These are phyloP conservation scores for Anagyrus pseudococci DNA, from an alignment of 2,888 invertebrate genomes.

Conservation along the genomic window DNA sequence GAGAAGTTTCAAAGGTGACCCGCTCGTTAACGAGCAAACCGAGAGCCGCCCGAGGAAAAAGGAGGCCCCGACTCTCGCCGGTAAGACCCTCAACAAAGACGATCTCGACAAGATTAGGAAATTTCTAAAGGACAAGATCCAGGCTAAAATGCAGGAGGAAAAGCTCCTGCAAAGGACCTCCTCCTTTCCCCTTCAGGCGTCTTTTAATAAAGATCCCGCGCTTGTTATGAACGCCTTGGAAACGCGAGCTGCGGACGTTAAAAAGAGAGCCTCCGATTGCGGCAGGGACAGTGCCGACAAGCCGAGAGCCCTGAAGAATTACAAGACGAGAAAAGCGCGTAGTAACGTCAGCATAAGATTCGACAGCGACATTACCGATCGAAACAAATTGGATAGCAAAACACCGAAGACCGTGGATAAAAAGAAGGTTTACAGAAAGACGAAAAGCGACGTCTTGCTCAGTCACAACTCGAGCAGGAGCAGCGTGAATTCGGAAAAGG, in stretches of 20 bases:
- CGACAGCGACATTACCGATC: slow-evolving; percentile 8
- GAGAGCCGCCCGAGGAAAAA: background rate
- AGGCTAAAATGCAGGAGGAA: slow-evolving; percentile 48
- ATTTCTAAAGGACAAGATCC: slow-evolving; percentile 48
- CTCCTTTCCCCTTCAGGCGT: slow-evolving; percentile 10
- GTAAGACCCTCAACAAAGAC: slow-evolving; percentile 31
- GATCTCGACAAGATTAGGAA: slow-evolving; percentile 46
- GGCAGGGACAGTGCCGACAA: slow-evolving; percentile 6
- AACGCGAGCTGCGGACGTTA: slow-evolving; percentile 32
- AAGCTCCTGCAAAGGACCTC: slow-evolving; percentile 7
- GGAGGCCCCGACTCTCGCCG: background rate
- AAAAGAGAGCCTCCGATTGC: slow-evolving; percentile 46
- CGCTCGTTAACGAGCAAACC: background rate
- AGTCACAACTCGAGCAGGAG: slow-evolving; percentile 39
- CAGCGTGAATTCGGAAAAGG: slow-evolving; percentile 44
- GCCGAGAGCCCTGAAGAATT: slow-evolving; percentile 37
- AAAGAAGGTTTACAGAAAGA: slow-evolving; percentile 51
- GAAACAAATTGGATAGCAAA: slow-evolving; percentile 1
- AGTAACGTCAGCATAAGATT: slow-evolving; percentile 49
- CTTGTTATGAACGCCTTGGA: background rate
- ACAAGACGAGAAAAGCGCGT: slow-evolving; percentile 49
- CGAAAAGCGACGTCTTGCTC: slow-evolving; percentile 50
- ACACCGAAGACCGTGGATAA: slow-evolving; percentile 42
- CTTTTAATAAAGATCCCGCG: background rate
- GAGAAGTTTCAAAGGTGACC: background rate